Conservation (phyloP, 2,797 vertebrate genomes). For the Oreonectes daqikongensis region DNA sequence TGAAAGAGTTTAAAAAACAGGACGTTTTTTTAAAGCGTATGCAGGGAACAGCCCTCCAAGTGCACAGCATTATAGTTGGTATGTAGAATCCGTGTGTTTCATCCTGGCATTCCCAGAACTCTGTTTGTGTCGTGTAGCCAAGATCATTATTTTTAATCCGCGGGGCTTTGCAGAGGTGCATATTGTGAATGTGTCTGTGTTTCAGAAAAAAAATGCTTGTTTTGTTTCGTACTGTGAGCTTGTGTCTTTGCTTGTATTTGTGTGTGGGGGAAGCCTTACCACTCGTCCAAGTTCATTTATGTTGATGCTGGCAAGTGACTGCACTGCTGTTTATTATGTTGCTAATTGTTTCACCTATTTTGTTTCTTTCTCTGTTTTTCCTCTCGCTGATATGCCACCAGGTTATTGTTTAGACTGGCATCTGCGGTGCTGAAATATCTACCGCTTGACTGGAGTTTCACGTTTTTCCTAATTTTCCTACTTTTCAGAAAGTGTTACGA, state of each 20-base stretch:
- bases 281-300: neutral
- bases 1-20: neutral
- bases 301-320: neutral
- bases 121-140: neutral
- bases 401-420: neutral
- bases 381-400: neutral
- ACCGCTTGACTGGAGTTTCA: neutral
- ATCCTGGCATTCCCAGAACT: neutral
- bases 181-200: neutral
- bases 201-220: conserved; percentile 1
- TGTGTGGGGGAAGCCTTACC: neutral
- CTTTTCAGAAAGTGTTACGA: neutral
- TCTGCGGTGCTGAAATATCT: neutral
- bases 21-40: neutral
- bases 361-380: neutral
- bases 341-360: neutral
- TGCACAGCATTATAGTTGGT: neutral
- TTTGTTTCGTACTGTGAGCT: neutral
- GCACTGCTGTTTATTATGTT: neutral
- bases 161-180: neutral
- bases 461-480: neutral
- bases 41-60: neutral
- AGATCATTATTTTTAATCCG: conserved; percentile 13
- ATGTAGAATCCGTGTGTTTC: neutral
- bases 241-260: neutral